These are phyloP conservation scores for Neria commutata DNA, from an alignment of 2,888 invertebrate species.

Conservation along the genomic window DNA sequence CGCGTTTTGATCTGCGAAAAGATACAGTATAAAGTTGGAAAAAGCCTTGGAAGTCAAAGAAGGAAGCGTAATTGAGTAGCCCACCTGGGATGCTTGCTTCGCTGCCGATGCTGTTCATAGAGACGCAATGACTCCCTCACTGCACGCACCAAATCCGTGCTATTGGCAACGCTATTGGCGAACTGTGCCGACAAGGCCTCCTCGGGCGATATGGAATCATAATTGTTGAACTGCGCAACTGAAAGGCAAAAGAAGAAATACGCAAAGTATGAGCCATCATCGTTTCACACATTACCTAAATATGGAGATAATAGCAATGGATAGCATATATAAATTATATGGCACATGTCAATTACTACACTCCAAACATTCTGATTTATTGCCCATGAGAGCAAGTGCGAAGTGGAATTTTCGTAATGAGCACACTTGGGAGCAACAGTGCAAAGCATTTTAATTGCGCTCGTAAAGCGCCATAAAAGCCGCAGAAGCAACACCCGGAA, in stretches of 20 bases:
- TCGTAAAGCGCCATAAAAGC: neutral
- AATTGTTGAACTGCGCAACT: neutral
- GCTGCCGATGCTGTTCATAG: constrained; percentile 38
- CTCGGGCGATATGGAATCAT: neutral
- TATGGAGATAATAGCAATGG: too few relatives aligned
- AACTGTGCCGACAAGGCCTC: neutral
- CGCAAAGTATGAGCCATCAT: too few relatives aligned
- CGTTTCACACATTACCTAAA: too few relatives aligned
- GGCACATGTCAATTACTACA: neutral
- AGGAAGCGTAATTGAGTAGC: neutral
- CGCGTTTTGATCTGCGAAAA: constrained; percentile 73
- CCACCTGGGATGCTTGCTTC: constrained; percentile 33
- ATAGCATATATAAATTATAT: neutral
- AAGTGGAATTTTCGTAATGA: neutral
- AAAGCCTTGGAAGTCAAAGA: neutral
- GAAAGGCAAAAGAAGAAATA: neutral
- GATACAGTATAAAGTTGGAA: neutral
- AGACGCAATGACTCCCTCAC: constrained; percentile 43
- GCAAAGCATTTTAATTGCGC: neutral
- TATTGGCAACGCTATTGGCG: constrained; percentile 32
- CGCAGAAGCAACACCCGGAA: neutral
- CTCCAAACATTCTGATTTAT: too few relatives aligned
- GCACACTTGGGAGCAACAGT: neutral
- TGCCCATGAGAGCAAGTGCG: too few relatives aligned
- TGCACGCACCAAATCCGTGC: constrained; percentile 42